These are phyloP conservation scores for Akabosia matsudoensis DNA, from an alignment of 1,140 invertebrate genomes.

Conservation along the genomic window DNA sequence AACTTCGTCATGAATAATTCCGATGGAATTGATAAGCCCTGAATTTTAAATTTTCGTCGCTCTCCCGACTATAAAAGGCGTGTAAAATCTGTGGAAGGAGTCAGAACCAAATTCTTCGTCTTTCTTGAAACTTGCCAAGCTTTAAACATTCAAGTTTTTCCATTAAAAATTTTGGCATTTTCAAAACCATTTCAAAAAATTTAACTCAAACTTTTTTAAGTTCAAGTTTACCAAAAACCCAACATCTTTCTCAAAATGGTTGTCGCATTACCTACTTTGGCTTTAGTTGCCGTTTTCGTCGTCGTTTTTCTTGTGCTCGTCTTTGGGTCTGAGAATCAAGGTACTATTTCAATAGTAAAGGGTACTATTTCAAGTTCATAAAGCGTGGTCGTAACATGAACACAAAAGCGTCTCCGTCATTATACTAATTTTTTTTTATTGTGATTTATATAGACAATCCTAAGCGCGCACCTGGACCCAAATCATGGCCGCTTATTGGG, in stretches of 20 bases:
- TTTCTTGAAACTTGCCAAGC: too few species aligned
- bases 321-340: neutral
- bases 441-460: neutral
- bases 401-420: neutral
- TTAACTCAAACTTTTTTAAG: neutral
- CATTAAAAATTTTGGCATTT: neutral
- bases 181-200: neutral
- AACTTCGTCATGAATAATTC: neutral
- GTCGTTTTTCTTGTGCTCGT: neutral
- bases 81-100: neutral
- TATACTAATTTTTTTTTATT: neutral
- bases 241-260: neutral
- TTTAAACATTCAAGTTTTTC: neutral
- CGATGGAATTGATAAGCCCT: too few species aligned
- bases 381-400: too few species aligned
- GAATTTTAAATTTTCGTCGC: neutral
- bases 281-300: neutral
- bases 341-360: neutral
- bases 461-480: conserved; percentile 57
- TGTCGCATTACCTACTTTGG: neutral
- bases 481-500: conserved; percentile 68
- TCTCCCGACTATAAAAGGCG: neutral
- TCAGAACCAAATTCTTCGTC: neutral
- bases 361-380: neutral
- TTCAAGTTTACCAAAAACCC: neutral